A percentile compares a stretch with the other conserved stretches of the same genome.
phyloP scores from a whole-genome alignment of 2,113 vertebrate genomes.

The Odocoileus virginianus region DNA sequence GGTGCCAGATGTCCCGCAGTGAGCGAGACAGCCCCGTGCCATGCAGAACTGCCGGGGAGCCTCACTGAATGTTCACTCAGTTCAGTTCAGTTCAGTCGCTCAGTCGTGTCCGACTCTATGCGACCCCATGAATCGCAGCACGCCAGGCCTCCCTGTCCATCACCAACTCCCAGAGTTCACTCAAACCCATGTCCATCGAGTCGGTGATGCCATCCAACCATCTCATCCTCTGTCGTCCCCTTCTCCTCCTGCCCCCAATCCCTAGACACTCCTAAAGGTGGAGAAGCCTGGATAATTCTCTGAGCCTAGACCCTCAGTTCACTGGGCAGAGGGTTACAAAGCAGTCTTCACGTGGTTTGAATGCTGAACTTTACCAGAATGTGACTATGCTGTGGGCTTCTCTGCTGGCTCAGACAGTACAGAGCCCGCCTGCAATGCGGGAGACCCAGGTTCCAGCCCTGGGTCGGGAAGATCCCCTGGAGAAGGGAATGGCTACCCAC shows the following conservation, averaged over 20 bases:
- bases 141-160: no score
- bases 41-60: no score
- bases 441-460: background rate
- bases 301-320: background rate
- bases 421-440: background rate
- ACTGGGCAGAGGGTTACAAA: fast-evolving
- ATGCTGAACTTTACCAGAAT: background rate
- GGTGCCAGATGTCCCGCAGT: fast-evolving
- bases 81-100: no score
- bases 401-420: background rate
- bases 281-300: background rate
- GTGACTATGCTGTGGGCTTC: fast-evolving
- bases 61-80: no score
- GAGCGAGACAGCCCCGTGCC: fast-evolving
- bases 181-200: no score
- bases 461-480: background rate
- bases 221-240: no score
- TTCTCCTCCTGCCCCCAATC: no score
- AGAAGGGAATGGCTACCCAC: background rate
- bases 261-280: background rate
- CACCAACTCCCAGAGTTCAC: no score
- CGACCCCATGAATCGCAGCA: no score
- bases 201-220: no score
- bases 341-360: background rate
- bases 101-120: no score